Percentiles rank a stretch among this genome's conserved stretches.
phyloP scores from a whole-genome alignment of 2,888 invertebrate genomes.

The Hydriomena furcata region DNA sequence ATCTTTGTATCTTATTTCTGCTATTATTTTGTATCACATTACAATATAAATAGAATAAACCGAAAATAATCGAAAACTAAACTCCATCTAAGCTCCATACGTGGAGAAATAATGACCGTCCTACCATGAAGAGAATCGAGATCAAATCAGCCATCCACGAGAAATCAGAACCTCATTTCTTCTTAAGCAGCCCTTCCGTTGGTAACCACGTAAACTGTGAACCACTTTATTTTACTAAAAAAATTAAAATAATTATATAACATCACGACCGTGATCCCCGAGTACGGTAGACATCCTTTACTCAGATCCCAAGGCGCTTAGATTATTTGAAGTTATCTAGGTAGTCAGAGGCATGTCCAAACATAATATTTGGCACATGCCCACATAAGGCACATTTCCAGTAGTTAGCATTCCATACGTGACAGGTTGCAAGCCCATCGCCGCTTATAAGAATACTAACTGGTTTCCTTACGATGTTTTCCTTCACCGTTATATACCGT shows the following conservation, averaged over 20 bases:
- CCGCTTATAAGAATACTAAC: too few relatives aligned
- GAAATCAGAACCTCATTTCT: slow-evolving; percentile 74
- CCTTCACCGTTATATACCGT: too few relatives aligned
- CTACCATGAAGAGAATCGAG: slow-evolving; percentile 56
- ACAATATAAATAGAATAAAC: slow-evolving; percentile 5
- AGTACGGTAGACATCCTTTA: too few relatives aligned
- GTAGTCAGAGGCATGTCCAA: too few relatives aligned
- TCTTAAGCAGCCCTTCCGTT: slow-evolving; percentile 55
- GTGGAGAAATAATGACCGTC: slow-evolving; percentile 45
- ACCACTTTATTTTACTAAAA: slow-evolving; percentile 25
- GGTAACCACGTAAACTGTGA: slow-evolving; percentile 34
- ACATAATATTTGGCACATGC: too few relatives aligned
- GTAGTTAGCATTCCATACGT: too few relatives aligned
- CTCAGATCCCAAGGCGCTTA: too few relatives aligned
- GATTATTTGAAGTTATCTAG: too few relatives aligned
- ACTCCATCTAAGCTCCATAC: slow-evolving; percentile 26
- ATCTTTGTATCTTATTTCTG: not conserved
- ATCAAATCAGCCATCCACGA: slow-evolving; percentile 63
- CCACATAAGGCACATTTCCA: too few relatives aligned
- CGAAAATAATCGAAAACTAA: slow-evolving; percentile 24
- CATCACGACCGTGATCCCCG: too few relatives aligned
- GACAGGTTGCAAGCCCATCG: too few relatives aligned
- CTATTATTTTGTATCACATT: not conserved
- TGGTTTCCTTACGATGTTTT: too few relatives aligned
- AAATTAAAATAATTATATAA: not conserved